phyloP scores from a whole-genome alignment of 2,797 vertebrate genomes.

The Sarcoramphus papa region DNA sequence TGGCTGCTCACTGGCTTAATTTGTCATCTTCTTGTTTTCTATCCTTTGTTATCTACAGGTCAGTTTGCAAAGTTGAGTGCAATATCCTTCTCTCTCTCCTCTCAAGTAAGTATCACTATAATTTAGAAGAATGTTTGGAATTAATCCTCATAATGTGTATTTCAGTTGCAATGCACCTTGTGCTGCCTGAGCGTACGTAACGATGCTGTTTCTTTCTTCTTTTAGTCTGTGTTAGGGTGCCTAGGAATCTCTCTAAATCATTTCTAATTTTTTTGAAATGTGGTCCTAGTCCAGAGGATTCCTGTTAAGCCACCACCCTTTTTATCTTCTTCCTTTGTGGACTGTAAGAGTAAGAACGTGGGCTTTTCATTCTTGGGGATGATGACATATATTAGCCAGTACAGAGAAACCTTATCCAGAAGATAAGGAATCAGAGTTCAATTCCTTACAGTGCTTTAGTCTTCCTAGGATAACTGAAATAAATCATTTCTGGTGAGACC shows the following conservation, averaged over 20 bases:
- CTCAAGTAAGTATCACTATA: constrained; percentile 80
- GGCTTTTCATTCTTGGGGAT: not conserved
- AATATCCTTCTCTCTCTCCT: constrained; percentile 77
- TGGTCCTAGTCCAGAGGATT: not conserved
- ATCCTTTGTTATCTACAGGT: constrained; percentile 82
- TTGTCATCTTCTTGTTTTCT: constrained; percentile 75
- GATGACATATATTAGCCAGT: not conserved
- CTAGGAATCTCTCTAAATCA: not conserved
- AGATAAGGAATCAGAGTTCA: not conserved
- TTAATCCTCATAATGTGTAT: not conserved
- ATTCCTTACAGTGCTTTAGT: not conserved
- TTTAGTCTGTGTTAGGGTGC: not conserved
- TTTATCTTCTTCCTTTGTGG: not conserved
- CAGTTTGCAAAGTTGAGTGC: constrained; percentile 91
- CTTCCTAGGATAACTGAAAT: not conserved
- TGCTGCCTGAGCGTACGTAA: not conserved
- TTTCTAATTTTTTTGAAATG: not conserved
- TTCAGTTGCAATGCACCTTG: not conserved
- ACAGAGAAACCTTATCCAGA: not conserved
- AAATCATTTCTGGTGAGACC: not conserved
- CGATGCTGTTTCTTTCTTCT: not conserved
- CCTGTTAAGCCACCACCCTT: not conserved
- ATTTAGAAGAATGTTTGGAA: constrained; percentile 44
- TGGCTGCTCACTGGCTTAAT: constrained; percentile 74
- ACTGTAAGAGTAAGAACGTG: fast-evolving